phyloP scores from a whole-genome alignment of 2,113 vertebrate species.

The Nematolebias whitei region DNA sequence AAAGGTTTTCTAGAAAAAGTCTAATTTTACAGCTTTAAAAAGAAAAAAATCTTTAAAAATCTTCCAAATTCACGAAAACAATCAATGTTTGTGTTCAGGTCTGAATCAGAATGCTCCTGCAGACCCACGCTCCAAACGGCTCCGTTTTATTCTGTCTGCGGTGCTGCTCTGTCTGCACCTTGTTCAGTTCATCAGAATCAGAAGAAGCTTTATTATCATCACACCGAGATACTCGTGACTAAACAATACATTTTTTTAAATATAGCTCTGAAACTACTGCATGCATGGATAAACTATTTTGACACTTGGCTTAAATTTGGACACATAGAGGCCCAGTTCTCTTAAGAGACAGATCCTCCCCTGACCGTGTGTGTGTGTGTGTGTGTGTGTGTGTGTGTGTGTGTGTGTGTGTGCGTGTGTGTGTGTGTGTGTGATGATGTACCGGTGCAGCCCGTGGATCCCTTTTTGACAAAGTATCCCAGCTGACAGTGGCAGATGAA shows the following conservation, averaged over 20 bases:
- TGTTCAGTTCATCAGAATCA: background rate
- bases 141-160: slow-evolving; percentile 1
- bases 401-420: slow-evolving; percentile 22
- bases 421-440: slow-evolving; percentile 25
- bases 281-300: slow-evolving; percentile 46
- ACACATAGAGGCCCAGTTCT: slow-evolving; percentile 1
- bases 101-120: too few species aligned
- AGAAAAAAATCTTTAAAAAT: too few species aligned
- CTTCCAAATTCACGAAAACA: too few species aligned
- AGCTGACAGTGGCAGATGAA: slow-evolving; percentile 94
- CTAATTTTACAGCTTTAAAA: too few species aligned
- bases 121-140: too few species aligned
- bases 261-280: slow-evolving; percentile 10
- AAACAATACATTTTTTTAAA: slow-evolving; percentile 17
- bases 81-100: too few species aligned
- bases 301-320: slow-evolving; percentile 1
- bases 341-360: background rate
- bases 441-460: slow-evolving; percentile 91
- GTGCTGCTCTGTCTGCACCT: background rate
- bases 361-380: background rate
- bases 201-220: too few species aligned
- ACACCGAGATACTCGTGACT: too few species aligned
- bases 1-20: too few species aligned
- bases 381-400: slow-evolving; percentile 20
- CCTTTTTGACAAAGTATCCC: slow-evolving; percentile 90